These are phyloP conservation scores for Mesorhabditis belari DNA, from an alignment of 2,888 invertebrate genomes.

Conservation along the genomic window DNA sequence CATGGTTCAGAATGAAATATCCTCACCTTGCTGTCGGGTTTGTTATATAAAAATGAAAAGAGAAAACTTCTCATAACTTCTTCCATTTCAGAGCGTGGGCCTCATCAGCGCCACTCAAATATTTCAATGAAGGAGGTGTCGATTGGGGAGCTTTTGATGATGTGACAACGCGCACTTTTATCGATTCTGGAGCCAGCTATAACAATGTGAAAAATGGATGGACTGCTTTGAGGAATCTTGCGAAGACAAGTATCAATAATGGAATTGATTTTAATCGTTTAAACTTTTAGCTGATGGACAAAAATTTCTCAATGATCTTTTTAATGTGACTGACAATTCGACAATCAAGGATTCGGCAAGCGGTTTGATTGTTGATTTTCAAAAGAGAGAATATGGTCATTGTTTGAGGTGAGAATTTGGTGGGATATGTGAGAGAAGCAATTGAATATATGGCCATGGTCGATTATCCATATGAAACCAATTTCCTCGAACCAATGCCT, in stretches of 20 bases:
- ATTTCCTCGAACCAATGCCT: slow-evolving; percentile 72
- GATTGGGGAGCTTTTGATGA: slow-evolving; percentile 30
- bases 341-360: slow-evolving; percentile 10
- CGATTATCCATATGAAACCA: slow-evolving; percentile 82
- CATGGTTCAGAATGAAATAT: slow-evolving; percentile 91
- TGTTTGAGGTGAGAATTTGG: background rate
- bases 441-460: slow-evolving; percentile 75
- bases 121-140: slow-evolving; percentile 64
- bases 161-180: slow-evolving; percentile 73
- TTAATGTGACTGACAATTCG: slow-evolving; percentile 14
- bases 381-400: too few species aligned
- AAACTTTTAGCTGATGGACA: slow-evolving; percentile 9
- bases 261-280: too few species aligned
- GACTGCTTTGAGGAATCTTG: slow-evolving; percentile 63
- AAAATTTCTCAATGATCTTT: slow-evolving; percentile 21
- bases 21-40: slow-evolving; percentile 76
- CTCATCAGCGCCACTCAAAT: slow-evolving; percentile 85
- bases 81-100: slow-evolving; percentile 69
- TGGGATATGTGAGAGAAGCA: slow-evolving; percentile 10
- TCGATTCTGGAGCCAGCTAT: slow-evolving; percentile 57
- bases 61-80: background rate
- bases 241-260: slow-evolving; percentile 58
- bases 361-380: background rate
- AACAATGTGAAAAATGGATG: slow-evolving; percentile 72
- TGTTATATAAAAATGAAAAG: background rate